Evolutionary conservation across 2,797 vertebrate genomes (phyloP).

Genomic region (Catamblyrhynchus diadema): DNA sequence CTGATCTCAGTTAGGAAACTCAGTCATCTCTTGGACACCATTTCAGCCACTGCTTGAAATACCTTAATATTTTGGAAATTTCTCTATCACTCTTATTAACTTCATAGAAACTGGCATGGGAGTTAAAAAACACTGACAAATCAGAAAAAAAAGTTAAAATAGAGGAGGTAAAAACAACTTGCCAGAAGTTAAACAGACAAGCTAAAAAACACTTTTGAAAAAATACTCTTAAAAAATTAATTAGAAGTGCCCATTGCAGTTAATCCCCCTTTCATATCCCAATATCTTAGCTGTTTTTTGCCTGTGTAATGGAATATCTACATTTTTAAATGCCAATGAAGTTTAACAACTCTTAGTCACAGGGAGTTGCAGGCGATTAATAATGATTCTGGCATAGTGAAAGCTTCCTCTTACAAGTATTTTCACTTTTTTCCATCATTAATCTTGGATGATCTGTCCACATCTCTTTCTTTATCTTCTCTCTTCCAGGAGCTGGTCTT

Average conservation of each 20-base stretch:
- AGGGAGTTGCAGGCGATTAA: slow-evolving; percentile 48
- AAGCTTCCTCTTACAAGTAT: not conserved
- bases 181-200: not conserved
- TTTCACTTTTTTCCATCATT: slow-evolving; percentile 5
- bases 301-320: not conserved
- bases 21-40: not conserved
- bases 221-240: not conserved
- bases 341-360: slow-evolving; percentile 38
- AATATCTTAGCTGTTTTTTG: not conserved
- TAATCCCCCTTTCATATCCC: not conserved
- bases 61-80: not conserved
- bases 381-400: slow-evolving; percentile 8
- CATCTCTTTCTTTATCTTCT: slow-evolving; percentile 6
- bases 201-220: not conserved
- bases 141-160: not conserved
- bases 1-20: not conserved
- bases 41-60: not conserved
- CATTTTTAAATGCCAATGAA: slow-evolving; percentile 11
- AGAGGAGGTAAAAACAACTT: not conserved
- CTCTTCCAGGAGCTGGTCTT: not conserved
- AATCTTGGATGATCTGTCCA: slow-evolving; percentile 3
- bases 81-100: not conserved
- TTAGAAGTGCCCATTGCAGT: not conserved
- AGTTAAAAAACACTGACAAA: not conserved
- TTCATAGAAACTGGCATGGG: not conserved